Evolutionary conservation across 2,113 vertebrate species (phyloP).

Genomic region (Athene noctua): DNA sequence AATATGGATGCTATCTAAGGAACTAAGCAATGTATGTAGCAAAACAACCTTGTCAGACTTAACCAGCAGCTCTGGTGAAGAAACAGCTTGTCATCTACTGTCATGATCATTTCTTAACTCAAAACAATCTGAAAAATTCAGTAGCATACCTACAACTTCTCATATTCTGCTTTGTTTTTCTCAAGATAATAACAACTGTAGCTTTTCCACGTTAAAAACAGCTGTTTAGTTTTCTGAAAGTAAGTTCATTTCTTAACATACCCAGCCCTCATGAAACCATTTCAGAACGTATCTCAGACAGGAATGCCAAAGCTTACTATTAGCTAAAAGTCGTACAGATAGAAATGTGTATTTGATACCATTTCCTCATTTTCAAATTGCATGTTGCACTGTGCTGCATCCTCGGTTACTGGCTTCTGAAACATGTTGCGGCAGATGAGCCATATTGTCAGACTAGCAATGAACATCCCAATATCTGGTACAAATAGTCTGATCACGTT

Average conservation of each 20-base stretch:
- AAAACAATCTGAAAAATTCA: background rate
- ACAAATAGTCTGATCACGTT: constrained; percentile 94
- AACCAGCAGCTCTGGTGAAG: background rate
- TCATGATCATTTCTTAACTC: background rate
- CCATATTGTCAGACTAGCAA: constrained; percentile 88
- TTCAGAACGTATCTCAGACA: background rate
- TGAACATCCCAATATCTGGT: constrained; percentile 95
- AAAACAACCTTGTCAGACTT: background rate
- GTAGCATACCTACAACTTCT: background rate
- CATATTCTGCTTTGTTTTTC: background rate
- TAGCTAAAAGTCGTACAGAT: background rate
- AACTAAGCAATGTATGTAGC: background rate
- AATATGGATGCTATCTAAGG: background rate
- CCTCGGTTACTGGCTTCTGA: constrained; percentile 83
- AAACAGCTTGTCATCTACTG: background rate
- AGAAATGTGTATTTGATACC: constrained; percentile 73
- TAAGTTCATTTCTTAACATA: background rate
- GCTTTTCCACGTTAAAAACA: background rate
- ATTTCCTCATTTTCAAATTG: constrained; percentile 91
- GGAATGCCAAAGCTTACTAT: background rate
- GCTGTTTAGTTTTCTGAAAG: background rate
- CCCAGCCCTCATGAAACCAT: background rate
- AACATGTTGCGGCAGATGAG: constrained; percentile 91
- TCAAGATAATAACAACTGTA: background rate
- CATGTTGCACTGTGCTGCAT: constrained; percentile 86